phyloP scores from a whole-genome alignment of 2,888 invertebrate genomes.

The Phyllotreta striolata region DNA sequence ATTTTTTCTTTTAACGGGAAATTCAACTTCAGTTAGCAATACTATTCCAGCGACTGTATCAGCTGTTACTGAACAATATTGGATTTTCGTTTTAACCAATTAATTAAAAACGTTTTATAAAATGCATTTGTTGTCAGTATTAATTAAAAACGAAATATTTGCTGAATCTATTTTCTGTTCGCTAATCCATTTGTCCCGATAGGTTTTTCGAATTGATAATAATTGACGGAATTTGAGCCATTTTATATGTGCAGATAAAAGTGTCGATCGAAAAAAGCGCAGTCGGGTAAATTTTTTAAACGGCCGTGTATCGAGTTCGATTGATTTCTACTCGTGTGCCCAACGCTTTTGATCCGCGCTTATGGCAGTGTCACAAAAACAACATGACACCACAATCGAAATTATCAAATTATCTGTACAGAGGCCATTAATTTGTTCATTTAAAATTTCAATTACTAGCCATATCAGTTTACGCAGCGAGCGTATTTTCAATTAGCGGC shows the following conservation, averaged over 20 bases:
- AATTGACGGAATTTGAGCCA: constrained; percentile 8
- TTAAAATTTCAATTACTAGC: no score
- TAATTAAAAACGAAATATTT: constrained; percentile 11
- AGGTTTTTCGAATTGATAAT: constrained; percentile 14
- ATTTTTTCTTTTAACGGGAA: constrained; percentile 48
- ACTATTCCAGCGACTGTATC: background rate
- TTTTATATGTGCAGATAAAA: constrained; percentile 8
- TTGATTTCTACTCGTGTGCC: background rate
- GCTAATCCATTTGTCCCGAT: background rate
- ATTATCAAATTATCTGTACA: no score
- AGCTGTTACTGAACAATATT: background rate
- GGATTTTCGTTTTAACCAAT: constrained; percentile 1
- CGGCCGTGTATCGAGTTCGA: constrained; percentile 4
- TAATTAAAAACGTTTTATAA: constrained; percentile 2
- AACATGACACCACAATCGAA: no score
- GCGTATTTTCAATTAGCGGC: no score
- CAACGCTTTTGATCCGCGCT: no score
- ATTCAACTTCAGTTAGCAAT: constrained; percentile 46
- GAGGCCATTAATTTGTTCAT: no score
- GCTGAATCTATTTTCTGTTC: constrained; percentile 10
- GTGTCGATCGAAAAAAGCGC: background rate
- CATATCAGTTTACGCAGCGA: no score
- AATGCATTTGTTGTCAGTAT: constrained; percentile 14
- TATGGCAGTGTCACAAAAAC: no score
- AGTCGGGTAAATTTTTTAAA: constrained; percentile 5